Conservation (phyloP, 2,797 vertebrate genomes). For the Intellagama lesueurii region DNA sequence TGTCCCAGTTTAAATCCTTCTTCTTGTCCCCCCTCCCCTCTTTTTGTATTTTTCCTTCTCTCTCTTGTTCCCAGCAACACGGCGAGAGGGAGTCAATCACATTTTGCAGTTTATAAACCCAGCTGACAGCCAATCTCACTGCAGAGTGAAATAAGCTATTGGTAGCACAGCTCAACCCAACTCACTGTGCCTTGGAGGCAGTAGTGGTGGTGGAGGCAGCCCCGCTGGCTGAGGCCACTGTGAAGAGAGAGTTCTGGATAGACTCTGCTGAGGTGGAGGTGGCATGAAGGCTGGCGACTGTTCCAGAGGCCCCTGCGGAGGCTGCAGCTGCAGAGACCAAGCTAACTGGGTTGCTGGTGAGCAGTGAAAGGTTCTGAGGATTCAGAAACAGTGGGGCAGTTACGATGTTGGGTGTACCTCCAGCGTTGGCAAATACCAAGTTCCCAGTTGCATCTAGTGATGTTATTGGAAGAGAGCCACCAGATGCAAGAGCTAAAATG, state of each 20-base stretch:
- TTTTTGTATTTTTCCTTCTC: conserved; percentile 59
- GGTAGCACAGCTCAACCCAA: conserved; percentile 61
- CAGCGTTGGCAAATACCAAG: conserved; percentile 93
- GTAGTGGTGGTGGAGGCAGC: conserved; percentile 94
- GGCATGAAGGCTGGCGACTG: conserved; percentile 90
- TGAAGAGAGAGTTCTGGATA: conserved; percentile 89
- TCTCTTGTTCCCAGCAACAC: conserved; percentile 68
- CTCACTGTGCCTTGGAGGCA: conserved; percentile 99
- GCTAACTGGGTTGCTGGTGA: conserved; percentile 98
- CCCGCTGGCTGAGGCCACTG: conserved; percentile 85
- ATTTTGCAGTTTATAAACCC: conserved; percentile 60
- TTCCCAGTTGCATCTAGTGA: conserved; percentile 93
- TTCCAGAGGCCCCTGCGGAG: conserved; percentile 82
- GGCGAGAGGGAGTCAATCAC: conserved; percentile 70
- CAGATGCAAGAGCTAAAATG: conserved; percentile 90
- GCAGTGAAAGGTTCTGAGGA: conserved; percentile 98
- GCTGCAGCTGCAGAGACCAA: conserved; percentile 91
- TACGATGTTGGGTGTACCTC: conserved; percentile 91
- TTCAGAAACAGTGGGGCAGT: conserved; percentile 96
- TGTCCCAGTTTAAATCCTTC: conserved; percentile 79
- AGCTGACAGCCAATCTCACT: conserved; percentile 66
- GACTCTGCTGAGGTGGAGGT: conserved; percentile 84
- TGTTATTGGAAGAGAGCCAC: conserved; percentile 96
- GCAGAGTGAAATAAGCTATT: conserved; percentile 58
- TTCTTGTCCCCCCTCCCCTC: conserved; percentile 60